These are phyloP conservation scores for Danaus melanippus DNA, from an alignment of 1,140 invertebrate genomes.

Conservation along the genomic window DNA sequence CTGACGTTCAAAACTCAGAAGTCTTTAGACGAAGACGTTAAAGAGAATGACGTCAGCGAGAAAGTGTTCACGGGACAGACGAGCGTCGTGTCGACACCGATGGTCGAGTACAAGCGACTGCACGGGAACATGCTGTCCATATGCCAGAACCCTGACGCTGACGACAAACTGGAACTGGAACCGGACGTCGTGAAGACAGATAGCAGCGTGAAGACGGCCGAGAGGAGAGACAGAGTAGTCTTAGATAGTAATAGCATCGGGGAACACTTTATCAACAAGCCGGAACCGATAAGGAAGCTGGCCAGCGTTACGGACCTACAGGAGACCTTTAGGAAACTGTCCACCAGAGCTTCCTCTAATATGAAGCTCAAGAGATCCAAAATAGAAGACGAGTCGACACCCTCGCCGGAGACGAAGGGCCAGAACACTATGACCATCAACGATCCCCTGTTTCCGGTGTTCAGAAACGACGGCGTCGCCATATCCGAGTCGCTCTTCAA, in stretches of 20 bases:
- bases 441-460: conserved; percentile 84
- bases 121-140: conserved; percentile 81
- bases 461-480: conserved; percentile 79
- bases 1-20: conserved; percentile 73
- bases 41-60: conserved; percentile 37
- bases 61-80: conserved; percentile 75
- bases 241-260: conserved; percentile 56
- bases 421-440: conserved; percentile 78
- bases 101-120: conserved; percentile 81
- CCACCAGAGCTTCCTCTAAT: conserved; percentile 65
- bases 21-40: conserved; percentile 69
- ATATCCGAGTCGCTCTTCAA: conserved; percentile 82
- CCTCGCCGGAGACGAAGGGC: conserved; percentile 52
- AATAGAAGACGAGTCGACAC: conserved; percentile 47
- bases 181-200: conserved; percentile 62
- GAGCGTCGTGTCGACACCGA: conserved; percentile 82
- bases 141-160: conserved; percentile 73
- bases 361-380: conserved; percentile 63
- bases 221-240: conserved; percentile 56
- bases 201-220: conserved; percentile 34
- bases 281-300: conserved; percentile 54
- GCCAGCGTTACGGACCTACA: conserved; percentile 73
- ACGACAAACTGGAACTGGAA: conserved; percentile 40
- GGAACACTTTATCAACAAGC: conserved; percentile 65
- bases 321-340: conserved; percentile 70